A percentile compares a stretch with the other conserved stretches of the same genome.
phyloP scores from a whole-genome alignment of 2,113 vertebrate species.

The Gobio gobio region DNA sequence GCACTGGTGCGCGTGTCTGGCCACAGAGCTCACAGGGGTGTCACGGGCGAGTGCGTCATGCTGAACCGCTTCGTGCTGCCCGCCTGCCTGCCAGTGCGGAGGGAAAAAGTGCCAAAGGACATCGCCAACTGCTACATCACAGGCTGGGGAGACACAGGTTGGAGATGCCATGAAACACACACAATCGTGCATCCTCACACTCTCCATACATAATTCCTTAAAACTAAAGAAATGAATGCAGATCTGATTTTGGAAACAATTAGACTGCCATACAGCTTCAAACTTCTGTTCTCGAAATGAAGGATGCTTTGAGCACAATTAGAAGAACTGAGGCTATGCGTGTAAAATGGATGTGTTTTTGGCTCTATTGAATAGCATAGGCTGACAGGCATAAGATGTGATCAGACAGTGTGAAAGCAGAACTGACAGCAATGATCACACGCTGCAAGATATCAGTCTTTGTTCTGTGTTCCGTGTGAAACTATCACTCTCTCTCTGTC shows the following conservation, averaged over 20 bases:
- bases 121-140: slow-evolving; percentile 90
- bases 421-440: slow-evolving; percentile 41
- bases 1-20: slow-evolving; percentile 86
- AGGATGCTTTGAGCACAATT: background rate
- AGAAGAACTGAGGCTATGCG: background rate
- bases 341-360: background rate
- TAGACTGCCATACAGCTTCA: background rate
- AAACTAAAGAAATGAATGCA: background rate
- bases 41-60: slow-evolving; percentile 69
- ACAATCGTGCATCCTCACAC: slow-evolving; percentile 30
- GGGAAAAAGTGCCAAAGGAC: slow-evolving; percentile 86
- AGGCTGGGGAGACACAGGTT: slow-evolving; percentile 98
- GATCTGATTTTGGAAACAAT: background rate
- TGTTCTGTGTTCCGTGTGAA: slow-evolving; percentile 1
- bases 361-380: background rate
- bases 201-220: background rate
- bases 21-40: slow-evolving; percentile 67
- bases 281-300: background rate
- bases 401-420: slow-evolving; percentile 29
- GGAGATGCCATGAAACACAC: slow-evolving; percentile 54
- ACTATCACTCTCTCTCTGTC: background rate
- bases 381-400: slow-evolving; percentile 16
- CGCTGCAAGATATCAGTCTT: background rate
- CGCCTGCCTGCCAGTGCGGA: slow-evolving; percentile 84
- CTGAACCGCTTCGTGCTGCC: slow-evolving; percentile 87